phyloP scores from a whole-genome alignment of 2,888 invertebrate genomes.

The Drosophila cognata region DNA sequence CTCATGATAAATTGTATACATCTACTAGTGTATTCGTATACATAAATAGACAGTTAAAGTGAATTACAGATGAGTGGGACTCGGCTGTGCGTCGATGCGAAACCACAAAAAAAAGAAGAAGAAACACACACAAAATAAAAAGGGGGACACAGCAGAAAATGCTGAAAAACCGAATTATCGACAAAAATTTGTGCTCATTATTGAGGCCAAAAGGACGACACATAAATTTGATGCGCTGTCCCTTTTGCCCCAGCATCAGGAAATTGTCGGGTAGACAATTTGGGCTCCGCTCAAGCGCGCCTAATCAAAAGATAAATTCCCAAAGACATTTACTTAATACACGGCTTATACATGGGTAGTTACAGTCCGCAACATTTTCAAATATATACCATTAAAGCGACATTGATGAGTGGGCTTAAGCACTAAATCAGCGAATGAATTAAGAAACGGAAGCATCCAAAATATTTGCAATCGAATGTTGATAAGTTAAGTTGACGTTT shows the following conservation, averaged over 20 bases:
- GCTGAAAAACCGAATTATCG: constrained; percentile 74
- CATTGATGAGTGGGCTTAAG: background rate
- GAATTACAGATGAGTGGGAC: constrained; percentile 73
- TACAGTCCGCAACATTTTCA: constrained; percentile 22
- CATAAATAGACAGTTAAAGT: constrained; percentile 72
- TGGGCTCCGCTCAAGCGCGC: constrained; percentile 62
- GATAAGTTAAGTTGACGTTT: background rate
- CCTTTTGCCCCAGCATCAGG: constrained; percentile 59
- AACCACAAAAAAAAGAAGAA: constrained; percentile 36
- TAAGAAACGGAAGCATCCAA: background rate
- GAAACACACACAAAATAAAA: constrained; percentile 12
- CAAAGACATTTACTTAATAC: constrained; percentile 45
- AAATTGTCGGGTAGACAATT: constrained; percentile 66
- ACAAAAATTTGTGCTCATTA: constrained; percentile 76
- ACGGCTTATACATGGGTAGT: constrained; percentile 20
- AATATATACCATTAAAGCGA: constrained; percentile 9
- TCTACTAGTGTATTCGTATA: constrained; percentile 6
- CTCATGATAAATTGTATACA: constrained; percentile 66
- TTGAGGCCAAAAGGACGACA: constrained; percentile 68
- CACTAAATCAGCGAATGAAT: background rate
- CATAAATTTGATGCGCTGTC: constrained; percentile 75
- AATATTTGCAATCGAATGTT: background rate
- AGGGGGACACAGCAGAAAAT: constrained; percentile 44
- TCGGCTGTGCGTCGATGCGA: constrained; percentile 56
- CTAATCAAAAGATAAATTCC: constrained; percentile 71